Evolutionary conservation across 2,888 invertebrate genomes (phyloP), one percentile per base, ranked within the genome.

Genomic region (Phyllotreta cruciferae): DNA sequence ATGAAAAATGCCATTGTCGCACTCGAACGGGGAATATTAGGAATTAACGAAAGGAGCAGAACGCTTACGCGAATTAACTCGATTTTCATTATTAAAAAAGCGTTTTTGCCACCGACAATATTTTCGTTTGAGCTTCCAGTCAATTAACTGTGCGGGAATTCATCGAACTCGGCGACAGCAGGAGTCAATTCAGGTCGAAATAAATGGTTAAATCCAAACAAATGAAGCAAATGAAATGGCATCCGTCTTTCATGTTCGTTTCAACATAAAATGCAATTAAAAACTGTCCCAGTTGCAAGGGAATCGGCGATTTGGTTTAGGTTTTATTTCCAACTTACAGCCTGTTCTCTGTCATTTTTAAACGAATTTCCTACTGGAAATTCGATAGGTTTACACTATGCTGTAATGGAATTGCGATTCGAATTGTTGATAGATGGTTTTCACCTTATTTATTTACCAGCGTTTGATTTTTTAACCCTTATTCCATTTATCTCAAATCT

Each of bases 161-260:
- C 52, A 37, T 52, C 52, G 52, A 38, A 38, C 49, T 49, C 34
- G 49, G 35, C 35, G 14, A 5, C 37, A 37, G 44, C 44, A 36
- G 38, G 50, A 57, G 62, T 55, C 62, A 44, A 57, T 62, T 56
- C 56, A 52, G 45, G 44, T 45, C 58, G 56, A 52, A 62, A 65
- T 58, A 62, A 58, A 55, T 62, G 54, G 60, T 62, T 62, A 62
- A 24, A 62, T 62, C 58, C 39, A 65, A 62, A 65, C 65, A 65
- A 65, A 65, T 65, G 62, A 65, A 62, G 36, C 50, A 58, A 49
- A 14, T 49, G 45, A 47, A 55, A 37, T 62, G 52, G 55, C 55
- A 55, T 50, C 42, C 55, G 58, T 57, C 55, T 54, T 63, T 63
- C 53, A 58, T 62, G 62, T 62, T 60, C 58, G 56, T 60, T 65